A percentile compares a stretch with the other conserved stretches of the same genome.
These are phyloP conservation scores for Drosophila ustulata DNA, from an alignment of 2,888 invertebrate species.

Conservation along the genomic window DNA sequence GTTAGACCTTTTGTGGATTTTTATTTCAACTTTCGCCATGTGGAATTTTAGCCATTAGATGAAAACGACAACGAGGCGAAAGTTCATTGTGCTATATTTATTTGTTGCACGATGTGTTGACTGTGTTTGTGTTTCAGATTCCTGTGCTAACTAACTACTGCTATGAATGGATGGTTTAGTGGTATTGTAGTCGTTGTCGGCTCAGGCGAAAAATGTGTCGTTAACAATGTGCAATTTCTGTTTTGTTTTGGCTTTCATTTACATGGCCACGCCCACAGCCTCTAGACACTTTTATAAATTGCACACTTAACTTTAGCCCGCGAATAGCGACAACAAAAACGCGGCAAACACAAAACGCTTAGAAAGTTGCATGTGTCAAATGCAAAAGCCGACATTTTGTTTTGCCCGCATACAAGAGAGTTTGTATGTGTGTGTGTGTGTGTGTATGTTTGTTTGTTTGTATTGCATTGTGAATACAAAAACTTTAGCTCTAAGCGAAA, in stretches of 20 bases:
- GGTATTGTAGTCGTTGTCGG: constrained; percentile 19
- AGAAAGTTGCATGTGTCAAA: constrained; percentile 65
- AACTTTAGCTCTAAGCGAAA: constrained; percentile 62
- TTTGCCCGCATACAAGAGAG: constrained; percentile 8
- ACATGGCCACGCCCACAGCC: constrained; percentile 28
- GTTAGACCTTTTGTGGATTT: constrained; percentile 13
- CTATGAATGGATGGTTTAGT: neutral
- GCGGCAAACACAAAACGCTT: constrained; percentile 45
- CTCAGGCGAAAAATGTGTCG: constrained; percentile 65
- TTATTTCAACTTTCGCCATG: constrained; percentile 44
- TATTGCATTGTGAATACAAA: constrained; percentile 48
- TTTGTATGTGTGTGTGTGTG: constrained; percentile 4
- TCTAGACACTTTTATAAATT: constrained; percentile 73
- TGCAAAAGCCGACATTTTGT: constrained; percentile 50
- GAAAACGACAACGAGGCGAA: constrained; percentile 42
- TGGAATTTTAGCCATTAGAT: constrained; percentile 45
- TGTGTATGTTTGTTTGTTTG: constrained; percentile 12
- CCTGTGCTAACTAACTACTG: constrained; percentile 24
- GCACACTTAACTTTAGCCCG: constrained; percentile 73
- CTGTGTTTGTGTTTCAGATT: constrained; percentile 45
- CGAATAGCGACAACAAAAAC: constrained; percentile 23
- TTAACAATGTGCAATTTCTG: constrained; percentile 63
- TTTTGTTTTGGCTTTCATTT: constrained; percentile 39
- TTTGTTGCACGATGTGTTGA: constrained; percentile 54
- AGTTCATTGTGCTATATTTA: constrained; percentile 75